Conservation (phyloP, 2,888 invertebrate genomes). For the Nomada hirtipes region DNA sequence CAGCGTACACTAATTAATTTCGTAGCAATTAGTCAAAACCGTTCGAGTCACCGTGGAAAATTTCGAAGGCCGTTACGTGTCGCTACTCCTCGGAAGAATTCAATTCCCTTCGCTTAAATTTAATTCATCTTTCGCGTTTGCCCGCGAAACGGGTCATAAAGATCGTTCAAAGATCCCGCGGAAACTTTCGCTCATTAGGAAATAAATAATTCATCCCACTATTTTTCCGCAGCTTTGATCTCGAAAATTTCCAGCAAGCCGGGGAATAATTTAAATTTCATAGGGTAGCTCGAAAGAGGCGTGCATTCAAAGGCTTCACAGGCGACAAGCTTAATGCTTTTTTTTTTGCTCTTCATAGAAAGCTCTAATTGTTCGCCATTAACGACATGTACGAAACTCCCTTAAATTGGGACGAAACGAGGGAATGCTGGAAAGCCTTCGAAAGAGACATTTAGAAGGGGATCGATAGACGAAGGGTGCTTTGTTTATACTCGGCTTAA, state of each 20-base stretch:
- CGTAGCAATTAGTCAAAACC: constrained; percentile 26
- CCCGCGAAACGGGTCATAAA: no score
- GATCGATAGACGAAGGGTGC: constrained; percentile 25
- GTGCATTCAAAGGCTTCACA: no score
- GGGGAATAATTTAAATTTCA: no score
- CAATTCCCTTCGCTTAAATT: neutral
- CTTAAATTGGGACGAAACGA: neutral
- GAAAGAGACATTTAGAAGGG: neutral
- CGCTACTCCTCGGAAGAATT: neutral
- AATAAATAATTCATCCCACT: no score
- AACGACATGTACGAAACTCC: neutral
- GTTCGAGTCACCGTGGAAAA: neutral
- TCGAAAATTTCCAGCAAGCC: no score
- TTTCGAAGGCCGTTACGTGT: neutral
- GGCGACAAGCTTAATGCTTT: no score
- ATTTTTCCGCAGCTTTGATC: no score
- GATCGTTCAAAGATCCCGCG: no score
- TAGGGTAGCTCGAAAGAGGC: no score
- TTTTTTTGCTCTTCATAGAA: neutral
- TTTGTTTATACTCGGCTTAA: constrained; percentile 28
- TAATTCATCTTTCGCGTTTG: no score
- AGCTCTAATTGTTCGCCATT: neutral
- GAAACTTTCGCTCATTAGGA: no score
- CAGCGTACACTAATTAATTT: constrained; percentile 26
- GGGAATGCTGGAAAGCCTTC: neutral